Percentiles rank a stretch among this genome's conserved stretches.
Evolutionary conservation across 2,888 invertebrate species (phyloP).

Genomic region (Acrobasis consociella): DNA sequence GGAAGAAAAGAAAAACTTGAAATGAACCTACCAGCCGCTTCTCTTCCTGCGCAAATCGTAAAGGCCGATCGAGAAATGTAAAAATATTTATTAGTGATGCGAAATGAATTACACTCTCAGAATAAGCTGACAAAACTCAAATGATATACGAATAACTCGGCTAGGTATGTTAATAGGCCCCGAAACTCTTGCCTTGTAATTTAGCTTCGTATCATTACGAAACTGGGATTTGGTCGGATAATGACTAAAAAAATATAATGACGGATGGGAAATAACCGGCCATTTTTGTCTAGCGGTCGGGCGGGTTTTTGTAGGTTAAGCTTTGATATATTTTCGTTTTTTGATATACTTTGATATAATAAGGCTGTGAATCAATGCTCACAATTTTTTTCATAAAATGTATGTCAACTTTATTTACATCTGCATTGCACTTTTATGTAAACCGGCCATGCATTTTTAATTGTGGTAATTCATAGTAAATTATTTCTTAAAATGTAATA

Average conservation of each 20-base stretch:
- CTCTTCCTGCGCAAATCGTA: too few species aligned
- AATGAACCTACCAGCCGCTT: too few species aligned
- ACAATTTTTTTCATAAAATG: too few species aligned
- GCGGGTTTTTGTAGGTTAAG: constrained; percentile 34
- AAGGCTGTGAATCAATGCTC: too few species aligned
- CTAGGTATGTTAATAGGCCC: constrained; percentile 76
- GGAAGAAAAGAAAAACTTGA: too few species aligned
- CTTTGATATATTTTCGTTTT: constrained; percentile 24
- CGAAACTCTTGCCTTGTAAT: constrained; percentile 68
- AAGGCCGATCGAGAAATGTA: too few species aligned
- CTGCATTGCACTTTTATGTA: too few species aligned
- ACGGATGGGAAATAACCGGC: constrained; percentile 53
- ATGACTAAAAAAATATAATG: constrained; percentile 69
- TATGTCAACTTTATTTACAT: too few species aligned
- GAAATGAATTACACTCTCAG: constrained; percentile 33
- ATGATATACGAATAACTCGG: constrained; percentile 59
- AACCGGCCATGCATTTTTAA: too few species aligned
- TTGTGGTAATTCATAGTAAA: too few species aligned
- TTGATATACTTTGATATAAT: not conserved
- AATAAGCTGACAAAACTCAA: constrained; percentile 42
- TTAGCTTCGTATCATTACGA: constrained; percentile 76
- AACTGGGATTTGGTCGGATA: constrained; percentile 62
- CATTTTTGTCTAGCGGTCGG: constrained; percentile 58
- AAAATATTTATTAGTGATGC: not conserved
- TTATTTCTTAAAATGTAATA: too few species aligned